phyloP scores from a whole-genome alignment of 23 tunicate species.

The Trididemnum nubilum region DNA sequence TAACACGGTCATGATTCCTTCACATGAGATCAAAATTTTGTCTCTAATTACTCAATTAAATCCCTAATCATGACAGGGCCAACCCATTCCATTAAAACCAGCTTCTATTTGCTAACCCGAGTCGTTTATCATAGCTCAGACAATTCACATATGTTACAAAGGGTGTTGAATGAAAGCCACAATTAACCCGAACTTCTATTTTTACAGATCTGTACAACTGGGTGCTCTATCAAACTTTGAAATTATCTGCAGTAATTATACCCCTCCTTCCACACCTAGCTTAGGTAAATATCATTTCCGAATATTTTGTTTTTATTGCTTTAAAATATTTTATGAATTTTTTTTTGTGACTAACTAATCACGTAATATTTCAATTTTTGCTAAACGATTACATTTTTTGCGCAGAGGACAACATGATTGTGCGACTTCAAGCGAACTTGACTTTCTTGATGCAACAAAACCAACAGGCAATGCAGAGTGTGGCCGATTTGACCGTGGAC shows the following conservation, averaged over 20 bases:
- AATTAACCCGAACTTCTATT: background rate
- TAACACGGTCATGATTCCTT: background rate
- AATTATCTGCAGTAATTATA: background rate
- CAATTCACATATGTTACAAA: no score
- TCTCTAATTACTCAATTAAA: background rate
- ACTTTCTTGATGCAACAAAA: constrained; percentile 13
- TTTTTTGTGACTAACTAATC: no score
- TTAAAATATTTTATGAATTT: background rate
- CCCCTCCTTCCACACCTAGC: background rate
- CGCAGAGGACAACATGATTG: constrained; percentile 1
- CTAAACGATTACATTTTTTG: no score
- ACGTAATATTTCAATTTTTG: no score
- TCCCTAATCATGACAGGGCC: background rate
- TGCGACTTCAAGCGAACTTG: background rate
- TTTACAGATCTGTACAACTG: background rate
- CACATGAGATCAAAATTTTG: background rate
- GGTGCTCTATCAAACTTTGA: background rate
- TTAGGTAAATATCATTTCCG: no score
- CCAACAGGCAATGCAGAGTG: background rate
- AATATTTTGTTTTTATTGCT: no score
- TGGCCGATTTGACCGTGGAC: background rate
- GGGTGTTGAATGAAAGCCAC: no score
- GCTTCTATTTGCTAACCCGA: no score
- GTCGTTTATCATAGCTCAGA: no score
- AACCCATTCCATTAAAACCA: background rate